phyloP scores from a whole-genome alignment of 2,888 invertebrate genomes.

The Temnothorax rugatulus region DNA sequence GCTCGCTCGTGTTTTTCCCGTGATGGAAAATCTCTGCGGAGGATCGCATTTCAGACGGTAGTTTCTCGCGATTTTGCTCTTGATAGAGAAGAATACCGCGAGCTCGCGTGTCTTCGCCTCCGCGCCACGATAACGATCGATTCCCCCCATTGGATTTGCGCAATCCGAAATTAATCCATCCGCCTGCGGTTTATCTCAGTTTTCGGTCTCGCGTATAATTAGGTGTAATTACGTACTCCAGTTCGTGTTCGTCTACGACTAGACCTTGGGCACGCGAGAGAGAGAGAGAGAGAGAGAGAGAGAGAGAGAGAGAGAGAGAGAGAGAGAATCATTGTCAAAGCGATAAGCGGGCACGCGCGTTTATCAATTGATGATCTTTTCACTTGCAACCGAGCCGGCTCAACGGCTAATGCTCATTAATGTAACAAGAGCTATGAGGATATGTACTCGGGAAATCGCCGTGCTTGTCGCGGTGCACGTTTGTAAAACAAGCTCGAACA shows the following conservation, averaged over 20 bases:
- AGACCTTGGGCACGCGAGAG: neutral
- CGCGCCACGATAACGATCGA: conserved; percentile 10
- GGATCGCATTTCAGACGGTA: neutral
- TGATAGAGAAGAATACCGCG: neutral
- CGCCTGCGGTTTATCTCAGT: neutral
- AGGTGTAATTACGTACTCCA: neutral
- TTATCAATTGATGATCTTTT: conserved; percentile 45
- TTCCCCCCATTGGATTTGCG: neutral
- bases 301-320: no score
- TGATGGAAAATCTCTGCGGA: neutral
- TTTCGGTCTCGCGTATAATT: neutral
- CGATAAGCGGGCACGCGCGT: conserved; percentile 26
- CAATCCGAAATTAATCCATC: neutral
- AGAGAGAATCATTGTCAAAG: conserved; percentile 16
- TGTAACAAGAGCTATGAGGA: conserved; percentile 14
- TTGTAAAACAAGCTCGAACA: conserved; percentile 10
- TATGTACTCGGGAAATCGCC: neutral
- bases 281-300: no score
- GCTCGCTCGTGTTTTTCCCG: neutral
- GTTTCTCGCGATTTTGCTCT: neutral
- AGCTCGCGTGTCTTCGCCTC: neutral
- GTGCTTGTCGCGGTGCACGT: neutral
- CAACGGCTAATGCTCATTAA: conserved; percentile 21
- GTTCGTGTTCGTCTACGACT: neutral
- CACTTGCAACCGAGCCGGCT: conserved; percentile 5